Conservation (phyloP, 2,113 vertebrate genomes). For the Rhabdomys dilectus region DNA sequence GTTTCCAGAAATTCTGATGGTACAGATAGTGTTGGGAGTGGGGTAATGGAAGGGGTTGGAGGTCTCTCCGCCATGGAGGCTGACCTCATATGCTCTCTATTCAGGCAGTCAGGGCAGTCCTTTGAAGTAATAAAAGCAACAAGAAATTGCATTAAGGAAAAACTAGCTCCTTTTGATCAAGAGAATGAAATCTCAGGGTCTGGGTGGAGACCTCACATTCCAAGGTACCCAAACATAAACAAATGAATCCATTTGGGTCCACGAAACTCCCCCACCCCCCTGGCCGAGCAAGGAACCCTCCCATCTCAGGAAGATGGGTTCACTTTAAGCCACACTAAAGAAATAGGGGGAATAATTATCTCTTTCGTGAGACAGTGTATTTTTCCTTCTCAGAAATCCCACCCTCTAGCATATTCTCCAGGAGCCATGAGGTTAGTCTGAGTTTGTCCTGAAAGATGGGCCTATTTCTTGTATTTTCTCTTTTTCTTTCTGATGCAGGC, state of each 20-base stretch:
- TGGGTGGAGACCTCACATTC: not conserved
- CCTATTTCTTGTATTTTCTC: not conserved
- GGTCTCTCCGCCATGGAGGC: not conserved
- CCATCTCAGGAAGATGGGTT: not conserved
- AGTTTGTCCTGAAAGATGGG: not conserved
- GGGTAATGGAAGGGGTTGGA: accelerated
- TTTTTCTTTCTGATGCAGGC: not conserved
- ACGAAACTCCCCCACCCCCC: not conserved
- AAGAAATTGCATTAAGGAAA: not conserved
- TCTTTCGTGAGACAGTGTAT: not conserved
- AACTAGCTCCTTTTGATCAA: not conserved
- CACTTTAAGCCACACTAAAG: not conserved
- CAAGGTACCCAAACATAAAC: not conserved
- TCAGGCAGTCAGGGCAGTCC: not conserved
- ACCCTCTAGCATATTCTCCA: not conserved
- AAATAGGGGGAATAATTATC: not conserved
- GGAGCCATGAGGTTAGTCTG: not conserved
- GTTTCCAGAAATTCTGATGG: constrained; percentile 27
- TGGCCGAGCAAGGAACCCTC: not conserved
- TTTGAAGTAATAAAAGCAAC: not conserved
- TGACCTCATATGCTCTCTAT: not conserved
- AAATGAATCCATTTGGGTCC: not conserved
- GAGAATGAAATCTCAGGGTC: not conserved
- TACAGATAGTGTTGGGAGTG: not conserved
- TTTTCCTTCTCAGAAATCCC: not conserved